Percentiles rank a stretch among this genome's conserved stretches.
Conservation (phyloP, 1,140 invertebrate species). For the Hypothenemus hampei region DNA sequence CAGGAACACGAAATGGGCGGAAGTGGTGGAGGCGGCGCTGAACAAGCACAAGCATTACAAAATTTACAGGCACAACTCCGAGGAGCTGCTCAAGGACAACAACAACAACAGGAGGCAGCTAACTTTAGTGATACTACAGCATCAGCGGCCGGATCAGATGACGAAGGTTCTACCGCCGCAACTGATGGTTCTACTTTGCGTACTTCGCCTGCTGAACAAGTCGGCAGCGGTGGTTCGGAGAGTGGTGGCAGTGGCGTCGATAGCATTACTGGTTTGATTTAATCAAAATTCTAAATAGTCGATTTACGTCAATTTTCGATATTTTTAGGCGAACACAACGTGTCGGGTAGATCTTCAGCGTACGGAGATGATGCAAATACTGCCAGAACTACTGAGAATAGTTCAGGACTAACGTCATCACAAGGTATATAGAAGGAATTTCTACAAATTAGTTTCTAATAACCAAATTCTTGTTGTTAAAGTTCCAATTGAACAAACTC, state of each 20-base stretch:
- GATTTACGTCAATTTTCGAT: neutral
- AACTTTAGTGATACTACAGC: constrained; percentile 75
- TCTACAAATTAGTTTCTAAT: constrained; percentile 1
- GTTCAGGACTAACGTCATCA: constrained; percentile 8
- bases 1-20: constrained; percentile 35
- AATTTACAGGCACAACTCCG: constrained; percentile 30
- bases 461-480: neutral
- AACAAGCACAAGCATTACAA: constrained; percentile 24
- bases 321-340: constrained; percentile 60
- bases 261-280: constrained; percentile 64
- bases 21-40: constrained; percentile 8
- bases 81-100: constrained; percentile 15
- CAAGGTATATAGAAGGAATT: constrained; percentile 20
- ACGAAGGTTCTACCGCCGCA: constrained; percentile 80
- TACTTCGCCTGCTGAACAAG: constrained; percentile 82
- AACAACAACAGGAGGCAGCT: constrained; percentile 48
- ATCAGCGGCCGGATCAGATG: constrained; percentile 82
- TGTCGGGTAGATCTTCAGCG: constrained; percentile 81
- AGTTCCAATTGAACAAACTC: constrained; percentile 9
- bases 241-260: constrained; percentile 86
- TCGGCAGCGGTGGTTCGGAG: constrained; percentile 73
- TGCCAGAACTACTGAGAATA: constrained; percentile 12
- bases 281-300: neutral
- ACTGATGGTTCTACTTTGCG: constrained; percentile 87
- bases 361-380: constrained; percentile 57